These are phyloP conservation scores for Cydia amplana DNA, from an alignment of 1,140 invertebrate genomes.

Conservation along the genomic window DNA sequence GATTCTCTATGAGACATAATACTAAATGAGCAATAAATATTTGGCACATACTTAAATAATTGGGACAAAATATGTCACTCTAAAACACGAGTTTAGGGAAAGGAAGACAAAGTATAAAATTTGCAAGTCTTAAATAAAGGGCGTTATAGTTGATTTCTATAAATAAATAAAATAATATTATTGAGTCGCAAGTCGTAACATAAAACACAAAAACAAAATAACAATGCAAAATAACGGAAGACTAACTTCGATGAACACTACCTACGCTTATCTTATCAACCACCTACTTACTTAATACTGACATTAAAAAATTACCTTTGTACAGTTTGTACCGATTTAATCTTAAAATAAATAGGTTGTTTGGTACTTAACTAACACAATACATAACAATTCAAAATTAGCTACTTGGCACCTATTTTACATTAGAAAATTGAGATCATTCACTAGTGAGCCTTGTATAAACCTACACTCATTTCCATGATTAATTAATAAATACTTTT, in stretches of 20 bases:
- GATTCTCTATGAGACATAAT: constrained; percentile 39
- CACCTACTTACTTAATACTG: constrained; percentile 11
- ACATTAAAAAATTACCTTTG: constrained; percentile 10
- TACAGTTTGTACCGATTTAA: constrained; percentile 30
- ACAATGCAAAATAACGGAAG: constrained; percentile 12
- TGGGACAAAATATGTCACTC: background rate
- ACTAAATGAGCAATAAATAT: constrained; percentile 44
- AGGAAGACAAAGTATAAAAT: constrained; percentile 6
- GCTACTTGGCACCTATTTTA: constrained; percentile 47
- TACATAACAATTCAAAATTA: constrained; percentile 35
- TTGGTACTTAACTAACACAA: constrained; percentile 23
- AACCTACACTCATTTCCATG: constrained; percentile 16
- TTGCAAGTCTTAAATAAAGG: background rate
- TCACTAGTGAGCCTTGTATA: constrained; percentile 27
- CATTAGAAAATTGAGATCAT: constrained; percentile 47
- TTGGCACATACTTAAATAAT: constrained; percentile 42
- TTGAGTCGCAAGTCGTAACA: background rate
- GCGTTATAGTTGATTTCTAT: background rate
- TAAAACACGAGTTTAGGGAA: background rate
- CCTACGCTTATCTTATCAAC: constrained; percentile 14
- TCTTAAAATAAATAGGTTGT: constrained; percentile 32
- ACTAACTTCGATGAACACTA: constrained; percentile 19
- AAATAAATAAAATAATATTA: background rate
- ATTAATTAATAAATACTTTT: constrained; percentile 16
- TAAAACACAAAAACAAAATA: background rate